Evolutionary conservation across 2,797 vertebrate genomes (phyloP).

Genomic region (Labroides dimidiatus): DNA sequence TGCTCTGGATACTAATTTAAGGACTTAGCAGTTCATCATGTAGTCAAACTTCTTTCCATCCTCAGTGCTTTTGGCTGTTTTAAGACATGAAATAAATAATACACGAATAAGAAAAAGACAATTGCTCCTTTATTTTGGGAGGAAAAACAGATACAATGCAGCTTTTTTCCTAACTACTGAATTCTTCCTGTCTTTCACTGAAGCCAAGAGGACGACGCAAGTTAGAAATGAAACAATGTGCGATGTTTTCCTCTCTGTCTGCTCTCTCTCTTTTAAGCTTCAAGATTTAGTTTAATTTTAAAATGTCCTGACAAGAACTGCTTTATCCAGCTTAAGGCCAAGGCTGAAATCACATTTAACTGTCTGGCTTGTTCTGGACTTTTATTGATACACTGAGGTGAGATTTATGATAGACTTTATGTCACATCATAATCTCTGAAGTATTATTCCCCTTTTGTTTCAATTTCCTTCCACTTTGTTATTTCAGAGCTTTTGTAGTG

Average conservation of each 20-base stretch:
- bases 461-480: constrained; percentile 33
- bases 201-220: constrained; percentile 55
- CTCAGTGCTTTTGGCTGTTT: constrained; percentile 42
- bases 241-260: constrained; percentile 55
- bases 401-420: constrained; percentile 28
- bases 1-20: constrained; percentile 39
- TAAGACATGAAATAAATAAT: constrained; percentile 6
- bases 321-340: constrained; percentile 38
- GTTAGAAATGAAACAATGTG: constrained; percentile 53
- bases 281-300: constrained; percentile 64
- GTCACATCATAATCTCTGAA: constrained; percentile 3
- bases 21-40: constrained; percentile 58
- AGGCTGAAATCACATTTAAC: constrained; percentile 43
- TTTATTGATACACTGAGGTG: constrained; percentile 15
- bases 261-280: constrained; percentile 47
- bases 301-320: constrained; percentile 42
- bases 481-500: not conserved
- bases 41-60: constrained; percentile 50
- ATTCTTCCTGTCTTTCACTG: constrained; percentile 31
- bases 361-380: constrained; percentile 50
- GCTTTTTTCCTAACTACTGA: constrained; percentile 23
- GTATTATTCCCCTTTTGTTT: constrained; percentile 33
- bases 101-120: not conserved
- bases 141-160: constrained; percentile 10
- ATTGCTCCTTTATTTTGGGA: not conserved